A percentile compares a stretch with the other conserved stretches of the same genome.
Evolutionary conservation across 2,113 vertebrate genomes (phyloP).

Genomic region (Eurypyga helias): DNA sequence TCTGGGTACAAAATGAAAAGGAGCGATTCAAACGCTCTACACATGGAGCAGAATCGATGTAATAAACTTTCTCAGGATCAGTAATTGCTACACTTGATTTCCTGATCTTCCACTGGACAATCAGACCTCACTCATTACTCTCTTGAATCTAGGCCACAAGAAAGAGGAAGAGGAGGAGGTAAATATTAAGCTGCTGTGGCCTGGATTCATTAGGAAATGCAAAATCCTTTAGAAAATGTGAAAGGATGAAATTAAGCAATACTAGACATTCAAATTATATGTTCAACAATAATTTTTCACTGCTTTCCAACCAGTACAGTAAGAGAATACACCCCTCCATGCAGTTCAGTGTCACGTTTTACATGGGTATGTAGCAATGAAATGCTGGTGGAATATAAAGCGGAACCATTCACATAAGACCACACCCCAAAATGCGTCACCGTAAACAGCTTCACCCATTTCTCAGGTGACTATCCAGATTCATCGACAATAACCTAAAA

Average conservation of each 20-base stretch:
- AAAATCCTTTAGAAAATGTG: background rate
- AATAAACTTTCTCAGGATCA: background rate
- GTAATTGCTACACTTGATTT: background rate
- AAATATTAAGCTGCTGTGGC: background rate
- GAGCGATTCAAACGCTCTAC: background rate
- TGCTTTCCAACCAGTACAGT: background rate
- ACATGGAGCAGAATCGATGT: accelerated
- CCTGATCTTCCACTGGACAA: background rate
- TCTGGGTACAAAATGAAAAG: background rate
- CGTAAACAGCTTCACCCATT: background rate
- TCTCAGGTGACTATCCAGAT: background rate
- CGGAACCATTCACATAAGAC: background rate
- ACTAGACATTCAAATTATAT: background rate
- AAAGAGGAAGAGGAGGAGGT: background rate
- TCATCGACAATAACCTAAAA: background rate
- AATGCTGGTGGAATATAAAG: background rate
- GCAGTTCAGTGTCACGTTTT: background rate
- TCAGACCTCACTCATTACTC: conserved; percentile 45
- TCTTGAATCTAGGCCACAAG: conserved; percentile 38
- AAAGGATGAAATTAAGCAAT: background rate
- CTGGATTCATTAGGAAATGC: conserved; percentile 11
- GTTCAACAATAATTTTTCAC: background rate
- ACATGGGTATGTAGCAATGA: background rate
- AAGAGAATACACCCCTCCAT: background rate
- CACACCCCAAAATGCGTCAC: background rate